Evolutionary conservation across 1,140 invertebrate genomes (phyloP).

Genomic region (Papilio polytes): DNA sequence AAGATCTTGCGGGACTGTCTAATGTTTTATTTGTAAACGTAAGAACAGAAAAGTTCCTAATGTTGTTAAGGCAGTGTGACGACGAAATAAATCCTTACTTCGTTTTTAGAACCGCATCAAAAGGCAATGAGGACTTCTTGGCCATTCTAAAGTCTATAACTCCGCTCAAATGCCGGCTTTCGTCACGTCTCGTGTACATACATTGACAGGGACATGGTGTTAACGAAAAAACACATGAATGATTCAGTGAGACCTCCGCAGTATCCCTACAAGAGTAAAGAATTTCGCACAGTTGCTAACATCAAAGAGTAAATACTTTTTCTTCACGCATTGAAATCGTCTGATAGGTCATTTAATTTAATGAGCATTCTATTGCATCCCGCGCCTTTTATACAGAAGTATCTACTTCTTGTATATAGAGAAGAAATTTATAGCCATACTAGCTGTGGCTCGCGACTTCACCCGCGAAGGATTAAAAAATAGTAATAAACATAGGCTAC

Average conservation of each 20-base stretch:
- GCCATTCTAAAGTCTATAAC: constrained; percentile 29
- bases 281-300: constrained; percentile 73
- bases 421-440: constrained; percentile 8
- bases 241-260: constrained; percentile 77
- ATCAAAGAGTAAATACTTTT: constrained; percentile 71
- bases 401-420: background rate
- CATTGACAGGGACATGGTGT: constrained; percentile 78
- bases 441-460: background rate
- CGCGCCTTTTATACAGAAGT: background rate
- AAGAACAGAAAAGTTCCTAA: background rate
- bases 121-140: constrained; percentile 27
- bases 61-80: background rate
- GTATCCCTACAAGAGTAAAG: constrained; percentile 72
- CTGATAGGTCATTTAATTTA: constrained; percentile 79
- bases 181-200: constrained; percentile 55
- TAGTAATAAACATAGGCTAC: too few species aligned
- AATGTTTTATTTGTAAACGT: background rate
- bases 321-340: constrained; percentile 62
- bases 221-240: constrained; percentile 78
- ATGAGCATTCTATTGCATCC: constrained; percentile 56
- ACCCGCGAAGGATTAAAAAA: too few species aligned
- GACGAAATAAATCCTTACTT: background rate
- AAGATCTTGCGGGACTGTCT: too few species aligned
- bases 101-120: background rate
- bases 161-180: constrained; percentile 23